Base-by-base conservation (phyloP, 2,888 invertebrate species). In the Stenodema calcarata region DNA sequence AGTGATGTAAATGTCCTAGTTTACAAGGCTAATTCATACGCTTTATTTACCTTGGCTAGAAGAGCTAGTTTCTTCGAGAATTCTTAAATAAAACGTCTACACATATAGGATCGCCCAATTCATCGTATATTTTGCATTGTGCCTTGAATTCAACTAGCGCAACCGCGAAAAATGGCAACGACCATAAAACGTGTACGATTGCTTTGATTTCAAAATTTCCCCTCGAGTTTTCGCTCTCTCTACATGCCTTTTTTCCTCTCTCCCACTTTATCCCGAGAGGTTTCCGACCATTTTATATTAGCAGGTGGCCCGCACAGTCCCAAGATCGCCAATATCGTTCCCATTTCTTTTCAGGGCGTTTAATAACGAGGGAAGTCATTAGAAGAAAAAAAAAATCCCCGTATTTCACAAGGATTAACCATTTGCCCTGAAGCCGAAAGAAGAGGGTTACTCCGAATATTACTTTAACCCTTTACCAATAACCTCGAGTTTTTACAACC, bases 361-460 rank as follows among this genome's bases (percentile, higher is more conserved):
- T 84, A 84, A 84, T 84, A 84, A 84, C 73, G 16, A 54, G 54
- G 30, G 47, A 73, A 50, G 81, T 44, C 75, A 84, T 54, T 75
- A 28, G 75, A 62, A 35, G 7, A 35, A 84, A 84, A 35, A 35
- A 35, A 84, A 84, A 41, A 23, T 42, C 47, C 70, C 73, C 81
- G 84, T 84, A 84, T 84, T 73, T 84, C 76, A 84, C 35, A 69
- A 42, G 82, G 82, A 41, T 69, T 69, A 82, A 69, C 82, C 11
- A 42, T 44, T 41, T 44, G 6, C 42, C 44, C 44, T 14, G 27
- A 41, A 44, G 35, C 42, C 12, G n/a, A 41, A 16, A 35, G 27
- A 23, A n/a, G 44, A 23, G 62, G 27, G 23, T 23, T 62, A 62
- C 62, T 62, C 23, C 23, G 84, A 44, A 75, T 75, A 84, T 84